Base-by-base conservation (phyloP, 2,888 invertebrate genomes). In the Trichopoda pennipes region DNA sequence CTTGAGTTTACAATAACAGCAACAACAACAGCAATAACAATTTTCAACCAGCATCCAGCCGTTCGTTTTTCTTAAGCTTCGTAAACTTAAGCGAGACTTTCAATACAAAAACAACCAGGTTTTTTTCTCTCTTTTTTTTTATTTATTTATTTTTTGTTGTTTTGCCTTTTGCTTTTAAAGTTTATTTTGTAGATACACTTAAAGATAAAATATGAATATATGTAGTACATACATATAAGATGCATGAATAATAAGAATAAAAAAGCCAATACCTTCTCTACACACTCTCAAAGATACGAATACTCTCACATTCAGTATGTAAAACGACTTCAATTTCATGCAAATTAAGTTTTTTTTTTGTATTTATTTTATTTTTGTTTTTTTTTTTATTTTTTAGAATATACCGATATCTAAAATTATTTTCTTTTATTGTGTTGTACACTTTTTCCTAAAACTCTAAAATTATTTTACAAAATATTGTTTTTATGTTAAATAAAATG, bases 61-160 rank as follows among this genome's bases (percentile, higher is more conserved):
- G 35, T 55, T 68, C 73, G 53, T 55, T 74, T 58, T 47, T 60
- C 49, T 58, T 49, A 66, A 60, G 53, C 56, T 64, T 66, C 60
- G 58, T 64, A 35, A 64, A 17, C 51, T 68, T 49, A 74, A 68
- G 42, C 68, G 17, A 81, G 81, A 77, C 81, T 81, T 78, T 78
- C 77, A 69, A 77, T 66, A 66, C 60, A 80, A 56, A 76, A 78
- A 78, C 58, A 78, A 78, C 49, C 49, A 17, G 21, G 17, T 35
- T 66, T 68, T 42, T 51, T 64, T 66, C 44, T 51, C 44, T 51
- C 17, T n/a, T 28, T 23, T 51, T 73, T n/a, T 12, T 56, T 61
- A 7, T 61, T 47, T n/a, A n/a, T n/a, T n/a, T 28, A 23, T 51
- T 73, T n/a, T 12, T 56, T 61, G 14, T 61, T 47, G 28, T 3